Base-by-base conservation (phyloP, 2,888 invertebrate genomes). In the Tortrix viridana region DNA sequence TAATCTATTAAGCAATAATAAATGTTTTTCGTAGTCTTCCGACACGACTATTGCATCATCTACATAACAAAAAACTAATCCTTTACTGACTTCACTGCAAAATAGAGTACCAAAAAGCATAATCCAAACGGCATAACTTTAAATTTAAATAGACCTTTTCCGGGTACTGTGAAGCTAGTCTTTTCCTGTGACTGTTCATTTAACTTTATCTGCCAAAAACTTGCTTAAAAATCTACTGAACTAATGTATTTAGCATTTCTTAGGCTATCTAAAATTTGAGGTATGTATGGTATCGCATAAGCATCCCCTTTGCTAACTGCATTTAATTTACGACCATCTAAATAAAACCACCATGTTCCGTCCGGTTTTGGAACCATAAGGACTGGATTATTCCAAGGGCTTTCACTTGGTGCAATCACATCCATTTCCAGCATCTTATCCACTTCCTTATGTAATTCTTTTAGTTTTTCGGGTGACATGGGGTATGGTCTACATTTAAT, bases 51-150 rank as follows among this genome's bases (percentile, higher is more conserved):
- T 48, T 12, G 67, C 62, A n/a, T 68, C 67, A 65, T 68, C 68
- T 5, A 68, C 18, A 19, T 67, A 70, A 16, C 53, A 52, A 47
- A 60, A 70, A 6, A 68, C 61, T 18, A 41, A 6, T 53, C 22
- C 43, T 5, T 49, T 49, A n/a, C 9, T n/a, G 1, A 49, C 9
- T 16, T 49, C 49, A 49, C 49, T 32, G 9, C 49, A 49, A 19
- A 49, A 49, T 7, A 4, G 14, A 1, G 14, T 5, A 5, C 32
- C 32, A 18, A 52, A 53, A 37, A 60, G 9, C n/a, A 5, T 12
- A 67, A 18, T 1, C 69, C 67, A 57, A 69, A 67, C 7, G 65
- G 56, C 66, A 67, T 68, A 1, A 65, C 65, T 22, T 60, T 63
- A 38, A 65, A 67, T 41, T 67, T 62, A 38, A 47, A 65, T 0